A percentile compares a stretch with the other conserved stretches of the same genome.
These are phyloP conservation scores for Chloromyia formosa DNA, from an alignment of 2,888 invertebrate species.

Conservation along the genomic window DNA sequence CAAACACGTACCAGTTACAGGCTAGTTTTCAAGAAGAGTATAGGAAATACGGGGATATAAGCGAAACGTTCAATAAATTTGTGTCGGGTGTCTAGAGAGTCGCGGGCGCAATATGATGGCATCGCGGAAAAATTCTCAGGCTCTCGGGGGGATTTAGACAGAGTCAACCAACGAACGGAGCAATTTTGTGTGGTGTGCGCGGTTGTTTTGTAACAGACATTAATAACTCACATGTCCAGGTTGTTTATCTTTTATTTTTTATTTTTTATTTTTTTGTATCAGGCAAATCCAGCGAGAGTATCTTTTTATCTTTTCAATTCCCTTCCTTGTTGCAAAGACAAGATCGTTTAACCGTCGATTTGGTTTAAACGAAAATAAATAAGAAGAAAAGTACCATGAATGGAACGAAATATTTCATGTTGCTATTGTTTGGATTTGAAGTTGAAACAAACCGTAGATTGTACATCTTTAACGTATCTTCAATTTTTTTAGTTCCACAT, in stretches of 20 bases:
- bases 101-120: constrained; percentile 32
- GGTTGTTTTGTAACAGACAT: constrained; percentile 13
- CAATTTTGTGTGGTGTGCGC: background rate
- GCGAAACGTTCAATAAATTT: constrained; percentile 20
- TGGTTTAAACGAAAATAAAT: too few relatives aligned
- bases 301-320: too few relatives aligned
- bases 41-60: background rate
- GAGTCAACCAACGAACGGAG: background rate
- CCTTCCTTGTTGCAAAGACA: too few relatives aligned
- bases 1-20: constrained; percentile 25
- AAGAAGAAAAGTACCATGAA: too few relatives aligned
- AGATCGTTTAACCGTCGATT: too few relatives aligned
- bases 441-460: too few relatives aligned
- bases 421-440: too few relatives aligned
- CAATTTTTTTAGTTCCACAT: too few relatives aligned
- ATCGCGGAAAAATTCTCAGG: constrained; percentile 25
- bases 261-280: too few relatives aligned
- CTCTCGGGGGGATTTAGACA: background rate
- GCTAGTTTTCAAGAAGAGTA: background rate
- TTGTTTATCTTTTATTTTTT: background rate
- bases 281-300: too few relatives aligned
- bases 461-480: too few relatives aligned
- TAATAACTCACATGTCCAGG: constrained; percentile 8
- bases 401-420: too few relatives aligned
- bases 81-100: background rate